Percentiles rank a stretch among this genome's conserved stretches.
These are phyloP conservation scores for Chionomys nivalis DNA, from an alignment of 2,113 vertebrate species.

Conservation along the genomic window DNA sequence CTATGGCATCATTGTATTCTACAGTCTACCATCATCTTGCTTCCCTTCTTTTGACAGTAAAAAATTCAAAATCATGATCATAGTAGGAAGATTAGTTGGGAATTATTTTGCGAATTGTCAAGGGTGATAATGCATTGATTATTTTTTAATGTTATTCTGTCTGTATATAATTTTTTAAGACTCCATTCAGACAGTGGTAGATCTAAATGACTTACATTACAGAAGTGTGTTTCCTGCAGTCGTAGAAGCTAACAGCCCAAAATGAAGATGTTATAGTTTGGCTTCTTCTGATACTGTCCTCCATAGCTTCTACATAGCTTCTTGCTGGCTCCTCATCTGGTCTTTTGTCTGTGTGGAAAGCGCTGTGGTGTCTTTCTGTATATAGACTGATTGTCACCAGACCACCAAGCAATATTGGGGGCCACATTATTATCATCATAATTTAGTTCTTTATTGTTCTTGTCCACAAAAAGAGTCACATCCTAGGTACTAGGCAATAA, in stretches of 20 bases:
- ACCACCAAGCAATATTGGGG: neutral
- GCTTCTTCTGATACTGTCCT: neutral
- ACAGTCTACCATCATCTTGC: slow-evolving; percentile 40
- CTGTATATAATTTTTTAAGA: neutral
- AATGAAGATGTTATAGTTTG: neutral
- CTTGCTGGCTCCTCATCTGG: neutral
- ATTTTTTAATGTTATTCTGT: neutral
- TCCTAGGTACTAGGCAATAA: neutral
- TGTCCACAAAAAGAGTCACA: neutral
- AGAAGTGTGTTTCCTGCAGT: neutral
- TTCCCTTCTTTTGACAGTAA: slow-evolving; percentile 20
- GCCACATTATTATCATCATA: neutral
- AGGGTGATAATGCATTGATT: neutral
- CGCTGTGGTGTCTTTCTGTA: neutral
- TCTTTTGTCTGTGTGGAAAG: neutral
- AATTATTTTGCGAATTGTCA: slow-evolving; percentile 50
- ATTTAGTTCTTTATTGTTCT: neutral
- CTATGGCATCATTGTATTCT: slow-evolving; percentile 56
- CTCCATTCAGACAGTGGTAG: neutral
- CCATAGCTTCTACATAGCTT: neutral
- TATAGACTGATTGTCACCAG: neutral
- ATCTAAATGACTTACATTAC: neutral
- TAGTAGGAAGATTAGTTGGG: slow-evolving; percentile 36
- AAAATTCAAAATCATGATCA: slow-evolving; percentile 61
- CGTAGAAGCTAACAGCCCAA: neutral